Conservation (phyloP, 2,888 invertebrate species). For the Andrena fulva region DNA sequence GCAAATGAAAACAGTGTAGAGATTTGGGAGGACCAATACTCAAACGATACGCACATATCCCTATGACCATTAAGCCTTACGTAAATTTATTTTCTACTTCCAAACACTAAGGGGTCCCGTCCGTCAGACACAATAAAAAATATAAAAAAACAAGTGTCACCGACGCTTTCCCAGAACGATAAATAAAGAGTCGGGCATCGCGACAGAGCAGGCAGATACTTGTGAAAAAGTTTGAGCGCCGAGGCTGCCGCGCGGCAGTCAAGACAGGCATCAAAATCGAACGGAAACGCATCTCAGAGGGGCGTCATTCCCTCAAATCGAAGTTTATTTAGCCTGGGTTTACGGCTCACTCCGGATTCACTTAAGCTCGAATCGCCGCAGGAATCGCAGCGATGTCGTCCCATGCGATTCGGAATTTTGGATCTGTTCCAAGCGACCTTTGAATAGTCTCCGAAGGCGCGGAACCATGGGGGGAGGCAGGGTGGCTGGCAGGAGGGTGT, state of each 20-base stretch:
- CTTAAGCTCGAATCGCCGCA: constrained; percentile 79
- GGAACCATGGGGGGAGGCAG: constrained; percentile 36
- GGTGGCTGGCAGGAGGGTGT: constrained; percentile 23
- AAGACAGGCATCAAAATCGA: not conserved
- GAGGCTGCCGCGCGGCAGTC: not conserved
- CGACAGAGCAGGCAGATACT: not conserved
- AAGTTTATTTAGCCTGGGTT: constrained; percentile 82
- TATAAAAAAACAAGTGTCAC: not conserved
- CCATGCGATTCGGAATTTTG: constrained; percentile 81
- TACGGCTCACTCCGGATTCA: constrained; percentile 82
- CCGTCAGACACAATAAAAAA: not conserved
- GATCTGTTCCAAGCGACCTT: constrained; percentile 83
- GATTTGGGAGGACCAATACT: not conserved
- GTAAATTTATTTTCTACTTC: not conserved
- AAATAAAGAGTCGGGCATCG: not conserved
- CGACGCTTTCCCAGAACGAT: not conserved
- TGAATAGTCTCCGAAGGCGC: constrained; percentile 78
- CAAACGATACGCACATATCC: not conserved
- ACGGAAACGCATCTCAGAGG: constrained; percentile 30
- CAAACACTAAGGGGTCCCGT: not conserved
- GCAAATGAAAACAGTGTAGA: too few relatives aligned
- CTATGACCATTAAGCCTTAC: not conserved
- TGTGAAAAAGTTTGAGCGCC: not conserved
- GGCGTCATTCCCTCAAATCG: constrained; percentile 69
- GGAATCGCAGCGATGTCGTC: constrained; percentile 75